A percentile compares a stretch with the other conserved stretches of the same genome.
Evolutionary conservation across 2,888 invertebrate genomes (phyloP).

Genomic region (Sthenelais limicola): DNA sequence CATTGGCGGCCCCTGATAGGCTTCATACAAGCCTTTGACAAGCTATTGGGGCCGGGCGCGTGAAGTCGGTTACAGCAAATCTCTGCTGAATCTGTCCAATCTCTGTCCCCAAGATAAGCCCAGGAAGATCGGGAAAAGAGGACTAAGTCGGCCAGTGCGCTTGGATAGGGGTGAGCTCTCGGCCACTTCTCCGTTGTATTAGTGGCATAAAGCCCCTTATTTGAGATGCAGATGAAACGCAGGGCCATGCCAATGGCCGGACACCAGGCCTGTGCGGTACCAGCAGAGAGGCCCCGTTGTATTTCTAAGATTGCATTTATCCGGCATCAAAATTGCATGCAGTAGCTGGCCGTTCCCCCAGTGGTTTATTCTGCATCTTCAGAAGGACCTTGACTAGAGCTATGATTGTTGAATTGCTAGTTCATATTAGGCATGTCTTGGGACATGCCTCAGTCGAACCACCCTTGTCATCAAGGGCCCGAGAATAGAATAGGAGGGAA

Average conservation of each 20-base stretch:
- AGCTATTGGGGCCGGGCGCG: conserved; percentile 5
- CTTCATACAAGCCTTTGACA: conserved; percentile 37
- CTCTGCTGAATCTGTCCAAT: conserved; percentile 13
- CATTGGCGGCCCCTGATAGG: conserved; percentile 33
- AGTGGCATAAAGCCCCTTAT: conserved; percentile 15
- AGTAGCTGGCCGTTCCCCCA: conserved; percentile 5
- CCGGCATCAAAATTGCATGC: conserved; percentile 33
- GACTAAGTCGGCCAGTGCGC: background rate
- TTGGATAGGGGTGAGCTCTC: conserved; percentile 1
- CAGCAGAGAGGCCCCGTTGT: too few relatives aligned
- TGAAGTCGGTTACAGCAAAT: background rate
- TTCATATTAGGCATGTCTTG: conserved; percentile 10
- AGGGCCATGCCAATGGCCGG: background rate
- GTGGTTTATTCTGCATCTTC: conserved; percentile 24
- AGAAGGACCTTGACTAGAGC: background rate
- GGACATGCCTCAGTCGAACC: conserved; percentile 2
- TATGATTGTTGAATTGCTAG: background rate
- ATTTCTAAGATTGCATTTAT: conserved; percentile 33
- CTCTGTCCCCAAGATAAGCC: conserved; percentile 18
- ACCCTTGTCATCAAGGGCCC: too few relatives aligned
- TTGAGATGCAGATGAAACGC: conserved; percentile 14
- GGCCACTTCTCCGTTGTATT: conserved; percentile 25
- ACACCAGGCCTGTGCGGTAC: too few relatives aligned
- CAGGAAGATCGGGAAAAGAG: too few relatives aligned
- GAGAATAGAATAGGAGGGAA: too few relatives aligned